Evolutionary conservation across 1,140 invertebrate genomes (phyloP).

Genomic region (Nasonia vitripennis): DNA sequence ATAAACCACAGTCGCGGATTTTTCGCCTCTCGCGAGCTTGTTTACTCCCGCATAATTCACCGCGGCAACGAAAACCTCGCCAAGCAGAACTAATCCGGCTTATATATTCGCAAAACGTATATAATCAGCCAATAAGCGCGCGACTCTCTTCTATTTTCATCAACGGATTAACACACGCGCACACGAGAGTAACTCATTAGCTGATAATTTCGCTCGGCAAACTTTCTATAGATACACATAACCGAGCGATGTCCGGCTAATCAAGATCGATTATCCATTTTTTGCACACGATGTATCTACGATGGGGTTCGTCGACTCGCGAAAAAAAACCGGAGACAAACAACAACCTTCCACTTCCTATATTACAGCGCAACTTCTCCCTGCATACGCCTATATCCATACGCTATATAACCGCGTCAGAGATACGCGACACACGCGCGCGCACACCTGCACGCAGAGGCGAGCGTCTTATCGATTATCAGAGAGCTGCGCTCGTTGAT

Average conservation of each 20-base stretch:
- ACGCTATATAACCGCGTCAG: neutral
- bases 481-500: constrained; percentile 11
- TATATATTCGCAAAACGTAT: too few relatives aligned
- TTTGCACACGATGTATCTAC: neutral
- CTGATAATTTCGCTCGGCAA: neutral
- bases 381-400: neutral
- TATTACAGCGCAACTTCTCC: neutral
- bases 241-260: neutral
- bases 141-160: too few relatives aligned
- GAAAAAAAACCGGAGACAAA: neutral
- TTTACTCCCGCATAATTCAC: neutral
- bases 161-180: neutral
- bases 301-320: too few relatives aligned
- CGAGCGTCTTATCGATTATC: constrained; percentile 13
- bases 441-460: neutral
- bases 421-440: neutral
- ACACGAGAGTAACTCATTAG: neutral
- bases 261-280: neutral
- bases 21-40: neutral
- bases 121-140: too few relatives aligned
- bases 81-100: too few relatives aligned
- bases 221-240: neutral
- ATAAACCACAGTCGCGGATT: too few relatives aligned
- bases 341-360: neutral
- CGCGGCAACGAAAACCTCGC: neutral